Evolutionary conservation across 2,888 invertebrate genomes (phyloP).

Genomic region (Ditylenchus weischeri): DNA sequence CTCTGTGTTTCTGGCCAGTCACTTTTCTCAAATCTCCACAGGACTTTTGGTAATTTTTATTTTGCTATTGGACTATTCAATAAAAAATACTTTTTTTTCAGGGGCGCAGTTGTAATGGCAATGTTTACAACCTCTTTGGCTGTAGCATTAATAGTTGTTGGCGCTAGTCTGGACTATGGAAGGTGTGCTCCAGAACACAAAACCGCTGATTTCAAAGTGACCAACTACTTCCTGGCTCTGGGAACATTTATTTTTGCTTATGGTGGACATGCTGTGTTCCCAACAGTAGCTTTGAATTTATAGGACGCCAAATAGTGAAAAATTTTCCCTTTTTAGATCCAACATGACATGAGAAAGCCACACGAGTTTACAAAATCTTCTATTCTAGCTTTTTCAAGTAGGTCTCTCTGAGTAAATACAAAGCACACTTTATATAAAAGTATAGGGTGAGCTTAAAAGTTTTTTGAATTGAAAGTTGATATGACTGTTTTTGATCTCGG

Average conservation of each 20-base stretch:
- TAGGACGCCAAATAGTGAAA: not conserved
- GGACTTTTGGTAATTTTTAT: slow-evolving; percentile 50
- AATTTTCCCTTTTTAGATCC: slow-evolving; percentile 62
- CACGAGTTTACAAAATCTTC: slow-evolving; percentile 73
- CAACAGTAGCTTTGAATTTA: slow-evolving; percentile 31
- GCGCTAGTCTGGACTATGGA: slow-evolving; percentile 40
- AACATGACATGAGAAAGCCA: slow-evolving; percentile 83
- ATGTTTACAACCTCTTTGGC: slow-evolving; percentile 41
- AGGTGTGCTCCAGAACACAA: slow-evolving; percentile 36
- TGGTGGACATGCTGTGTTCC: slow-evolving; percentile 52
- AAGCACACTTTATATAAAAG: slow-evolving; percentile 12
- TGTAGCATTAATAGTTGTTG: slow-evolving; percentile 50
- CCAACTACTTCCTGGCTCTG: slow-evolving; percentile 42
- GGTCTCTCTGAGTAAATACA: slow-evolving; percentile 16
- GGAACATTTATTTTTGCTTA: slow-evolving; percentile 56
- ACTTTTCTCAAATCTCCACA: slow-evolving; percentile 55
- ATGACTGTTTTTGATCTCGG: too few relatives aligned
- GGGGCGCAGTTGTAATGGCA: slow-evolving; percentile 6
- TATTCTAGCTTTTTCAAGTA: slow-evolving; percentile 49
- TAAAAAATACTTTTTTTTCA: not conserved
- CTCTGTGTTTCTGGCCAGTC: slow-evolving; percentile 48
- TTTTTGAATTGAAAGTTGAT: too few relatives aligned
- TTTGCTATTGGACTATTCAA: not conserved
- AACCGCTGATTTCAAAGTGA: slow-evolving; percentile 30
- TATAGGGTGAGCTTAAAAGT: not conserved